Percentiles rank a stretch among this genome's conserved stretches.
Conservation (phyloP, 1,140 invertebrate genomes). For the Heliconius nattereri region DNA sequence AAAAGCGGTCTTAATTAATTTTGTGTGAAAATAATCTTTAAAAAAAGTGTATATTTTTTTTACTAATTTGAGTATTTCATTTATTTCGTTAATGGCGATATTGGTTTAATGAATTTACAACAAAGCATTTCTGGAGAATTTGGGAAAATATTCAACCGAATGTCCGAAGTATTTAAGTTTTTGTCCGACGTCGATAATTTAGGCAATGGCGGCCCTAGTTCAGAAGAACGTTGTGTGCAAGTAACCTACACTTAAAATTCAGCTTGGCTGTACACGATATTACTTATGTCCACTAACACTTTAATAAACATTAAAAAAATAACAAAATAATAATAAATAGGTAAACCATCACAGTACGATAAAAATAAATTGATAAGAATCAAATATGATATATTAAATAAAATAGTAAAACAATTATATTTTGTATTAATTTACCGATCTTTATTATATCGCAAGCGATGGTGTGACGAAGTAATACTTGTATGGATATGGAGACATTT, state of each 20-base stretch:
- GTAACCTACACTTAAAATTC: conserved; percentile 33
- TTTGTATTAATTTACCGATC: background rate
- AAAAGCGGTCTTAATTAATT: too few relatives aligned
- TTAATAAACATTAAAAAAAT: conserved; percentile 51
- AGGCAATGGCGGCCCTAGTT: background rate
- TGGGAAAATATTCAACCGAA: too few relatives aligned
- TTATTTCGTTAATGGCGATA: too few relatives aligned
- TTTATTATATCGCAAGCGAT: background rate
- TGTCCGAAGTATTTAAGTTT: too few relatives aligned
- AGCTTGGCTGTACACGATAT: conserved; percentile 43
- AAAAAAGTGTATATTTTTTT: too few relatives aligned
- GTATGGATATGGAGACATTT: background rate
- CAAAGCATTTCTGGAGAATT: too few relatives aligned
- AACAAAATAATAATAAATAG: conserved; percentile 59
- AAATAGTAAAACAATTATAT: conserved; percentile 12
- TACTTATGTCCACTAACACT: conserved; percentile 36
- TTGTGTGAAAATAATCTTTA: too few relatives aligned
- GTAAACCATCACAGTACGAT: conserved; percentile 57
- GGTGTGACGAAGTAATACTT: background rate
- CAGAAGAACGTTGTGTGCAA: conserved; percentile 10
- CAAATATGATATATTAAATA: conserved; percentile 30
- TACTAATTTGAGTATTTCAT: too few relatives aligned
- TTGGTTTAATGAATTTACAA: too few relatives aligned
- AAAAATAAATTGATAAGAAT: conserved; percentile 38
- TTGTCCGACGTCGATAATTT: too few relatives aligned